These are phyloP conservation scores for Hippocampus zosterae DNA, from an alignment of 2,113 vertebrate genomes.

Conservation along the genomic window DNA sequence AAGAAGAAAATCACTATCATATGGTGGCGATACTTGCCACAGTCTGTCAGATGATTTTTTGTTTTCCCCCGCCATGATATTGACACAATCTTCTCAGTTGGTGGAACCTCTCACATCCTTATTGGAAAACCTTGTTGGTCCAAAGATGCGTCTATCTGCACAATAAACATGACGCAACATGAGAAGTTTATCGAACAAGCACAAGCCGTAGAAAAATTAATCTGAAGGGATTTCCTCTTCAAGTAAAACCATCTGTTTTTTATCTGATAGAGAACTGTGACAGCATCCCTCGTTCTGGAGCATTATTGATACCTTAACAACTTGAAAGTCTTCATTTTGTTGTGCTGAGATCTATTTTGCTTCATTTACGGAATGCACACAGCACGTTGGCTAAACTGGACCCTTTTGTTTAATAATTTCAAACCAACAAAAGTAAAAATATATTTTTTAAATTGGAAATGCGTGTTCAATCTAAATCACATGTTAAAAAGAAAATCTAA, in stretches of 20 bases:
- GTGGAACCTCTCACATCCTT: conserved; percentile 35
- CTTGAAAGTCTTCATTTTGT: not conserved
- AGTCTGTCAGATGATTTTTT: conserved; percentile 40
- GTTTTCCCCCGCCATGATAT: conserved; percentile 21
- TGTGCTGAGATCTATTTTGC: not conserved
- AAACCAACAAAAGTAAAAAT: no score
- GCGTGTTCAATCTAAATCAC: not conserved
- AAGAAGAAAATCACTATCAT: conserved; percentile 56
- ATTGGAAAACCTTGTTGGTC: conserved; percentile 32
- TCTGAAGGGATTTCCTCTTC: conserved; percentile 45
- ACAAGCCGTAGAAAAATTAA: conserved; percentile 52
- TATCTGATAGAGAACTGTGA: conserved; percentile 30
- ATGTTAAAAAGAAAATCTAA: not conserved
- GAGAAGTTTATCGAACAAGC: conserved; percentile 52
- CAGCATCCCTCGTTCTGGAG: conserved; percentile 18
- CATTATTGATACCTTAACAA: conserved; percentile 30
- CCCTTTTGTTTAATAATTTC: no score
- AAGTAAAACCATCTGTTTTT: conserved; percentile 57
- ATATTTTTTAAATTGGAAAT: no score
- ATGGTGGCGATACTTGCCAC: conserved; percentile 41
- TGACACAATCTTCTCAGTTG: conserved; percentile 48
- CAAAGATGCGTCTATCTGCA: conserved; percentile 46
- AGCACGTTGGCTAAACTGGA: no score
- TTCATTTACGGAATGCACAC: not conserved
- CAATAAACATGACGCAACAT: conserved; percentile 51